These are phyloP conservation scores for Xenops minutus DNA, from an alignment of 2,797 vertebrate species.

Conservation along the genomic window DNA sequence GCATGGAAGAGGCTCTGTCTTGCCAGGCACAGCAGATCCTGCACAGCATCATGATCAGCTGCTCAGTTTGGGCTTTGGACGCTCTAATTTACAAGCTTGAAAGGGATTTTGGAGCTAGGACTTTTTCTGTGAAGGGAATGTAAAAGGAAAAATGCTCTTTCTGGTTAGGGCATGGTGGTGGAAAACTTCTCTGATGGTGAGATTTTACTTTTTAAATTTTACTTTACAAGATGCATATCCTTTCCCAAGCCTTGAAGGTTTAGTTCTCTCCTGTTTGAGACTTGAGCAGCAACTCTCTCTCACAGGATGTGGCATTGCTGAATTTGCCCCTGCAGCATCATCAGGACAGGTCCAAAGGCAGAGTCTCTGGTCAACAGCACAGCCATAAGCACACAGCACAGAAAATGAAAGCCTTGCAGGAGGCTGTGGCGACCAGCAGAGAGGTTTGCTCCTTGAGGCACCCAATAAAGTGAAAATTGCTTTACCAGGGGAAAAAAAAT, in stretches of 20 bases:
- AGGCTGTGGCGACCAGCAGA: not conserved
- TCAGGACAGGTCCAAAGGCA: not conserved
- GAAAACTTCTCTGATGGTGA: not conserved
- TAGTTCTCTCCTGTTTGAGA: not conserved
- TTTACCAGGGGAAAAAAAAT: not conserved
- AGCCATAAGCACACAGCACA: not conserved
- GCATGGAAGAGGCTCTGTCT: not conserved
- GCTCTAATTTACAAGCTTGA: not conserved
- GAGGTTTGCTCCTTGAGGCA: not conserved
- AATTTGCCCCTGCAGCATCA: not conserved
- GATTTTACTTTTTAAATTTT: not conserved
- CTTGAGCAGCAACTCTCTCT: not conserved
- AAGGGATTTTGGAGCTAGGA: not conserved
- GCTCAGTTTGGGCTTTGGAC: not conserved
- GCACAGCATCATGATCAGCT: not conserved
- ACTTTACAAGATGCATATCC: not conserved
- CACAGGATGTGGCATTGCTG: not conserved
- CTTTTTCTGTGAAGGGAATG: not conserved
- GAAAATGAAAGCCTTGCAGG: not conserved
- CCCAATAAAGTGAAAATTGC: not conserved
- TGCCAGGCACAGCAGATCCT: not conserved
- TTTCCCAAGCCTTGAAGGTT: not conserved
- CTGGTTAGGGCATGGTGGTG: not conserved
- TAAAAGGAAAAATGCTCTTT: not conserved
- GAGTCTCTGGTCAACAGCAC: not conserved